Evolutionary conservation across 1,140 invertebrate genomes (phyloP), one percentile per base, ranked within the genome.

Genomic region (Aphaenogaster floridana): DNA sequence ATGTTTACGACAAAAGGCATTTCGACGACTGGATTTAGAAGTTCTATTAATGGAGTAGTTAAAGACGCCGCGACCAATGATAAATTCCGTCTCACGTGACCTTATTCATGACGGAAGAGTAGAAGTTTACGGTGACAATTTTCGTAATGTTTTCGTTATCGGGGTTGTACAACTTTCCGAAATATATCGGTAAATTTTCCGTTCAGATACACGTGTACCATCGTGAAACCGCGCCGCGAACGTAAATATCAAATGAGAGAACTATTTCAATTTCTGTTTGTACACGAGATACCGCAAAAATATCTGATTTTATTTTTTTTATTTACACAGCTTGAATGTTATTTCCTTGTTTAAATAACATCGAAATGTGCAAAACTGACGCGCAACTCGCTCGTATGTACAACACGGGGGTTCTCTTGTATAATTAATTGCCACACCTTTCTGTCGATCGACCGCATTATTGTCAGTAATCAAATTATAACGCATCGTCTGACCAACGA

Each of bases 231-330:
- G n/a, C 36, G 34, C n/a, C 36, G 11, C 59, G 15, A 42, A 34
- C 21, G 48, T 81, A 71, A 71, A 81, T 54, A 81, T 54, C 45
- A 36, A 69, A 57, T 54, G 48, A 71, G 48, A 69, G 63, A 69
- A 81, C 78, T 45, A 81, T 81, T 69, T 74, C 80, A 61, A 83
- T 72, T 74, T 83, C 57, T 61, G 54, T 84, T 84, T 48, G 34
- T 13, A 13, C 54, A 74, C 48, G 28, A 84, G 57, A 84, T 61
- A 63, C 54, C 54, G 34, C 34, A 61, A 48, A 83, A 84, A 74
- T 74, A 84, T 81, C 28, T 42, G 28, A 11, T 39, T 48, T 39
- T 52, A 7, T 42, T 45, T 15, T 59, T 54, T 72, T 59, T 48
- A 83, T 83, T 83, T 52, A 11, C 13, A 61, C 13, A 28, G 11